phyloP scores from a whole-genome alignment of 2,113 vertebrate genomes.

The Donacobius atricapilla region DNA sequence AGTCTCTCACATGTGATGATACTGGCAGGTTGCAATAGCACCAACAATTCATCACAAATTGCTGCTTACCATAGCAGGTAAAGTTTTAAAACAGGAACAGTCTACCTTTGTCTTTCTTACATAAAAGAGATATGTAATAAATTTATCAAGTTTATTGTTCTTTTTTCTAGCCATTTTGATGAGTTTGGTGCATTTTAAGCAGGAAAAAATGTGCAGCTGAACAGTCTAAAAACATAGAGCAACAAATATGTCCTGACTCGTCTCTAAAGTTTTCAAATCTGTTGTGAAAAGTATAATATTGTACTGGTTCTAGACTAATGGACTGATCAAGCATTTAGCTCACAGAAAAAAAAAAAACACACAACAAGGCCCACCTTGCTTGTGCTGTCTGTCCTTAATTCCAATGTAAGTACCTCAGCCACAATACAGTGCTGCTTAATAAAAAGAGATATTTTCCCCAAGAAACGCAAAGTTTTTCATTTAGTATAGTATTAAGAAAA shows the following conservation, averaged over 20 bases:
- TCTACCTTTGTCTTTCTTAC: background rate
- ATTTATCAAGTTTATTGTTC: background rate
- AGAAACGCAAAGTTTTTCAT: background rate
- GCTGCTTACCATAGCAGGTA: background rate
- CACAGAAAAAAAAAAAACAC: background rate
- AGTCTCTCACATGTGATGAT: background rate
- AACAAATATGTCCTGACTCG: background rate
- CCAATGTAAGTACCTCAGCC: background rate
- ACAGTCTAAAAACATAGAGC: background rate
- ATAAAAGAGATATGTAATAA: background rate
- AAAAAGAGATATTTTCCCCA: background rate
- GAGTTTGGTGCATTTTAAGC: background rate
- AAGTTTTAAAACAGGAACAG: background rate
- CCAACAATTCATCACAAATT: background rate
- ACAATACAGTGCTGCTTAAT: background rate
- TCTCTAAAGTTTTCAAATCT: background rate
- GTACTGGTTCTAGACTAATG: background rate
- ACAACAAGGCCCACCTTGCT: fast-evolving
- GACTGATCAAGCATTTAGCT: background rate
- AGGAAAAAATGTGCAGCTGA: background rate
- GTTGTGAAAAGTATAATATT: background rate
- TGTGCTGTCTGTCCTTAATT: background rate
- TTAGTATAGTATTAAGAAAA: background rate
- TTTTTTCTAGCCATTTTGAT: background rate
- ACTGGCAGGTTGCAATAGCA: background rate